Conservation (phyloP, 2,888 invertebrate genomes). For the Corbicula japonica region DNA sequence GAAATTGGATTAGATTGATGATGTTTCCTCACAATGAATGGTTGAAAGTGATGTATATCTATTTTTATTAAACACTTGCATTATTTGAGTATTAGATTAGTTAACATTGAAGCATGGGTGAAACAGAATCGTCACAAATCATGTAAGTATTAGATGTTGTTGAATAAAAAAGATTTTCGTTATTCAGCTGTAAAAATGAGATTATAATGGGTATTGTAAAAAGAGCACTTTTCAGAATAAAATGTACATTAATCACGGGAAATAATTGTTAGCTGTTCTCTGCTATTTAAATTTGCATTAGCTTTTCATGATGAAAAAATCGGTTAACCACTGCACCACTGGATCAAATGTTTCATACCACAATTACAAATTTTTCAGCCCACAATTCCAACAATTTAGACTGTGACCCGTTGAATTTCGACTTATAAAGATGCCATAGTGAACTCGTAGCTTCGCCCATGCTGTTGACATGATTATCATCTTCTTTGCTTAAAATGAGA, state of each 20-base stretch:
- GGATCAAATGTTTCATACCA: conserved; percentile 18
- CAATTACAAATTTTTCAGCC: conserved; percentile 21
- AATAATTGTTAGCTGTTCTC: conserved; percentile 3
- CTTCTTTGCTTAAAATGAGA: conserved; percentile 38
- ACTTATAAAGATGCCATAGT: conserved; percentile 39
- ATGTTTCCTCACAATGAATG: no score
- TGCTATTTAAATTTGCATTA: conserved; percentile 17
- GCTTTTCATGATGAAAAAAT: conserved; percentile 3
- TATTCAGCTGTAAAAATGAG: no score
- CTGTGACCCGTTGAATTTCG: conserved; percentile 33
- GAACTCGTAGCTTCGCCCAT: conserved; percentile 26
- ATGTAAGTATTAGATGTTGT: no score
- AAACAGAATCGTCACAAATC: no score
- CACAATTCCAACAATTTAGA: conserved; percentile 27
- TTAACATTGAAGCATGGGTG: no score
- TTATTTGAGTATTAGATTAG: no score
- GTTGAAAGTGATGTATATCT: no score
- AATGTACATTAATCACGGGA: background rate
- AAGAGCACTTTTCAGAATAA: no score
- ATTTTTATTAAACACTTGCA: no score
- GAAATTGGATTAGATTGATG: no score
- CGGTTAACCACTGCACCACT: conserved; percentile 7
- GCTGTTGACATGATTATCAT: conserved; percentile 45
- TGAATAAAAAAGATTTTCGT: no score
- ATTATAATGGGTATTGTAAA: no score